phyloP scores from a whole-genome alignment of 2,797 vertebrate species.

The Hylomyscus alleni region DNA sequence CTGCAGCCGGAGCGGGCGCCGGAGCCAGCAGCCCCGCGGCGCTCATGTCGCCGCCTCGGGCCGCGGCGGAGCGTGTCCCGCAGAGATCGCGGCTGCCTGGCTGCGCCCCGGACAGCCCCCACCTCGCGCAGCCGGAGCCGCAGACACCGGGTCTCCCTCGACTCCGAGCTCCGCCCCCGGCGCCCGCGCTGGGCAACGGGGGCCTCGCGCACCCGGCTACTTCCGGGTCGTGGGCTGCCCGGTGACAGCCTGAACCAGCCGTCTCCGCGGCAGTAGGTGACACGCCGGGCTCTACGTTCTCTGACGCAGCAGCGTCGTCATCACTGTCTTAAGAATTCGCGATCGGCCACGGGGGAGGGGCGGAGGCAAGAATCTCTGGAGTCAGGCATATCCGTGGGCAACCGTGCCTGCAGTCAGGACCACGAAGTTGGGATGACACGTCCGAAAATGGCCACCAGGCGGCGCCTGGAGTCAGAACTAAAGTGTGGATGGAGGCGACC shows the following conservation, averaged over 20 bases:
- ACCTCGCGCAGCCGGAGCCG: background rate
- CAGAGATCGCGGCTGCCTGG: background rate
- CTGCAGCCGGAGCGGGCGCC: conserved; percentile 84
- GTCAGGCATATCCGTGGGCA: conserved; percentile 67
- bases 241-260: conserved; percentile 59
- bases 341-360: background rate
- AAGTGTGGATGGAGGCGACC: background rate
- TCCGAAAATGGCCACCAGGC: conserved; percentile 70
- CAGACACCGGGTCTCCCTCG: background rate
- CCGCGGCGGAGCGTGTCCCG: background rate
- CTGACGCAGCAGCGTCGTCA: background rate
- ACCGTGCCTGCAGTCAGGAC: conserved; percentile 51
- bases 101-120: background rate
- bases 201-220: conserved; percentile 67
- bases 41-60: conserved; percentile 86
- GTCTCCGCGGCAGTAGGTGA: background rate
- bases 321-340: conserved; percentile 25
- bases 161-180: conserved; percentile 72
- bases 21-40: conserved; percentile 88
- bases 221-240: conserved; percentile 80
- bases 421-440: background rate
- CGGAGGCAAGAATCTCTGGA: background rate
- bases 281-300: background rate
- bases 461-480: conserved; percentile 67
- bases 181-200: conserved; percentile 80